Evolutionary conservation across 2,113 vertebrate species (phyloP).

Genomic region (Chascanopsetta lugubris): DNA sequence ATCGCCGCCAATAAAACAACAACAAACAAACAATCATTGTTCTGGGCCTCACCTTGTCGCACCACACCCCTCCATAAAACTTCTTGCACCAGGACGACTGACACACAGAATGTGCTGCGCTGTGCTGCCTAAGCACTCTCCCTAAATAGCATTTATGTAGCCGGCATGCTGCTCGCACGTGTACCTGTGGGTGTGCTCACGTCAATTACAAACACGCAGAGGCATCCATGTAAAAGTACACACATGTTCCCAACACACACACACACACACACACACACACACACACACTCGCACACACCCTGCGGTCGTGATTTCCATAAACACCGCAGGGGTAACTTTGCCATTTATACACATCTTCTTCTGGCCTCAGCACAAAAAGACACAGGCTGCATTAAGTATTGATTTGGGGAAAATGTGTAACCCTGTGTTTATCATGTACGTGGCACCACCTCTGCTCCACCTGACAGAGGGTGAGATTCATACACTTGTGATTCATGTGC

Average conservation of each 20-base stretch:
- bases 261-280: background rate
- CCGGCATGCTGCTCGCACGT: constrained; percentile 49
- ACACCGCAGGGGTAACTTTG: constrained; percentile 42
- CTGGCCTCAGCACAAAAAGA: constrained; percentile 53
- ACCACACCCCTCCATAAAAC: constrained; percentile 77
- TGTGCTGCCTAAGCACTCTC: constrained; percentile 82
- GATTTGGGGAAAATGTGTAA: constrained; percentile 33
- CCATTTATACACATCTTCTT: constrained; percentile 47
- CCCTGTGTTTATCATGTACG: background rate
- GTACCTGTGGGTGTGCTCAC: constrained; percentile 47
- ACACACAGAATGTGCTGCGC: constrained; percentile 77
- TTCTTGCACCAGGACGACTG: constrained; percentile 68
- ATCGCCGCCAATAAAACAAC: constrained; percentile 80
- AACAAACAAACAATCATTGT: constrained; percentile 81
- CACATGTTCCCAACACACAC: background rate
- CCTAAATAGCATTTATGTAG: constrained; percentile 66
- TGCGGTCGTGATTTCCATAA: constrained; percentile 20
- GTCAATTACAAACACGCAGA: constrained; percentile 20
- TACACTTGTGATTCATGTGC: background rate
- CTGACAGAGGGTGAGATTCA: constrained; percentile 8
- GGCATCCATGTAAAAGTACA: constrained; percentile 23
- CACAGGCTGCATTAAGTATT: constrained; percentile 35
- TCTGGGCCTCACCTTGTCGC: constrained; percentile 75
- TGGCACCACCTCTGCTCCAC: background rate
- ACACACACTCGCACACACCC: constrained; percentile 5